Conservation (phyloP, 2,888 invertebrate genomes). For the Dastarcus helophoroides region DNA sequence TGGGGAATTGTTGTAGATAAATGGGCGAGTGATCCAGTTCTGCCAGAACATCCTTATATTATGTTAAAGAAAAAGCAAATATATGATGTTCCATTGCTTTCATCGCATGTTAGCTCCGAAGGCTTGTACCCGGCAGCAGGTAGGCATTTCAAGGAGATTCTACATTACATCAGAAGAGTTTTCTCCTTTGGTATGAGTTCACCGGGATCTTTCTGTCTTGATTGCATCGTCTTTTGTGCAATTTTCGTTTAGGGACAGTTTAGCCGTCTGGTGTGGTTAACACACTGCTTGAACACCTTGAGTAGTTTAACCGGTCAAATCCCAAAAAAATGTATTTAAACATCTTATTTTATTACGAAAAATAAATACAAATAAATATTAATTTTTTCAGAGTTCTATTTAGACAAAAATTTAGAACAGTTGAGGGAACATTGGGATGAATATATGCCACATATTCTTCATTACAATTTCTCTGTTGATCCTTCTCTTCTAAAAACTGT, state of each 20-base stretch:
- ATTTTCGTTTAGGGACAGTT: too few relatives aligned
- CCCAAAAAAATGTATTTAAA: too few relatives aligned
- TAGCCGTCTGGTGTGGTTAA: too few relatives aligned
- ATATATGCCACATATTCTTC: conserved; percentile 31
- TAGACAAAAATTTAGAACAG: conserved; percentile 22
- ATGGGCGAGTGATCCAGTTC: conserved; percentile 46
- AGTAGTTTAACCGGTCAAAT: too few relatives aligned
- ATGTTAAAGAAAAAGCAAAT: conserved; percentile 49
- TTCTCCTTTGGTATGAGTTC: too few relatives aligned
- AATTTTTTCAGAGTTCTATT: conserved; percentile 27
- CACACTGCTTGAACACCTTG: too few relatives aligned
- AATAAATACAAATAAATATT: too few relatives aligned
- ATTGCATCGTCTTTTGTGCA: too few relatives aligned
- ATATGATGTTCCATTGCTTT: conserved; percentile 53
- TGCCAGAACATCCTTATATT: conserved; percentile 52
- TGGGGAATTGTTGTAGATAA: conserved; percentile 57
- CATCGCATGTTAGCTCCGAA: conserved; percentile 57
- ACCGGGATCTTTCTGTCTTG: too few relatives aligned
- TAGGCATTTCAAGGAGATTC: too few relatives aligned
- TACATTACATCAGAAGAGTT: too few relatives aligned
- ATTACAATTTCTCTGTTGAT: conserved; percentile 31
- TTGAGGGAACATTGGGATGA: conserved; percentile 31
- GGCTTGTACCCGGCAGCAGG: conserved; percentile 63
- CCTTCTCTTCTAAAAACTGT: conserved; percentile 18
- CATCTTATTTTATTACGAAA: too few relatives aligned